Conservation (phyloP, 2,888 invertebrate genomes). For the Thera britannica region DNA sequence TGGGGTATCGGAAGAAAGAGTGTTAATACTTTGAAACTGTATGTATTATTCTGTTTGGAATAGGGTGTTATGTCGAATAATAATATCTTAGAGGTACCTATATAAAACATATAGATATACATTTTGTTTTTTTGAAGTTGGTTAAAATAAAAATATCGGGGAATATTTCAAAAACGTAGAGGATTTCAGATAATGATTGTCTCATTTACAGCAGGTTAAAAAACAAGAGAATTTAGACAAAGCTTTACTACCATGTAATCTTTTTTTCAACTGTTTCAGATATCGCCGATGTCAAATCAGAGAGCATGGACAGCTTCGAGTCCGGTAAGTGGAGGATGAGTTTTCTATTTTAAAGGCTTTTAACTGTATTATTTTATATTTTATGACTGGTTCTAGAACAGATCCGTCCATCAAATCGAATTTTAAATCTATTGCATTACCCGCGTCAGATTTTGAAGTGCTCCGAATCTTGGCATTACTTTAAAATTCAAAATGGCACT, state of each 20-base stretch:
- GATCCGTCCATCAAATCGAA: neutral
- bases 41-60: slow-evolving; percentile 15
- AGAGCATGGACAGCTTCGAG: slow-evolving; percentile 81
- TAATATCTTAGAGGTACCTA: neutral
- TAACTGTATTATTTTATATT: neutral
- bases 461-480: slow-evolving; percentile 43
- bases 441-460: neutral
- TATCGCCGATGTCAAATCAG: slow-evolving; percentile 74
- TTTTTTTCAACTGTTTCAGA: slow-evolving; percentile 59
- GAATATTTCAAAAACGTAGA: too few species aligned
- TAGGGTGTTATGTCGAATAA: slow-evolving; percentile 8
- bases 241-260: neutral
- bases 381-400: neutral
- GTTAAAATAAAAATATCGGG: too few species aligned
- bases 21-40: slow-evolving; percentile 36
- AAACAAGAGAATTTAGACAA: too few species aligned
- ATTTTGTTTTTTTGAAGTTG: too few species aligned
- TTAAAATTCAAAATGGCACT: slow-evolving; percentile 57
- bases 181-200: too few species aligned
- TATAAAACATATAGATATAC: too few species aligned
- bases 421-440: neutral
- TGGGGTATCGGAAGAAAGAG: slow-evolving; percentile 53
- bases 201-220: too few species aligned
- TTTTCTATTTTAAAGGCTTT: slow-evolving; percentile 35
- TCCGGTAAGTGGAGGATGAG: slow-evolving; percentile 65